Base-by-base conservation (phyloP, 2,888 invertebrate genomes). In the Troides oblongomaculatus region DNA sequence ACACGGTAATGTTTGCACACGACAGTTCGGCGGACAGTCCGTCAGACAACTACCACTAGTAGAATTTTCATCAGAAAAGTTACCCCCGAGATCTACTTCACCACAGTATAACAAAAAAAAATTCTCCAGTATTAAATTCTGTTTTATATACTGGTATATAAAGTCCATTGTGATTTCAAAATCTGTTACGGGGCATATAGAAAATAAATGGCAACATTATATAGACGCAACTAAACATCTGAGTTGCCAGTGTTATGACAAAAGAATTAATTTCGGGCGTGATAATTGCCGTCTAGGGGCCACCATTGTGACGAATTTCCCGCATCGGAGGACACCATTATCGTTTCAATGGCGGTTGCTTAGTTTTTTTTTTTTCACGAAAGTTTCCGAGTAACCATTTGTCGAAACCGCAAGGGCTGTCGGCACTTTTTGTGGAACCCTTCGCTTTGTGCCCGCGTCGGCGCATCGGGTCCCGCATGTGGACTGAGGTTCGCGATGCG, bases 321-420 rank as follows among this genome's bases (percentile, higher is more conserved):
- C 90, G 90, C 88, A 79, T 85, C 88, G 84, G 75, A 77, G 81
- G 84, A 89, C 89, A 82, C 89, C 87, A 89, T 90, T 88, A 90
- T 84, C 75, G 81, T 84, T 87, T 85, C 83, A 88, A 85, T 77
- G 83, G 73, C 73, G 72, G 83, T 75, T 78, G 77, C 75, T 78
- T 12, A 14, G 50, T 57, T 57, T 57, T 57, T 57, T 21, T 69
- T 69, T 69, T 76, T 76, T 75, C 73, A 72, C 63, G 39, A 59
- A 71, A 72, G 65, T 75, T 76, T 76, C 75, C 70, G 69, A 74
- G 75, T 75, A 77, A 77, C 76, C 74, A 77, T 79, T 77, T 76
- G 77, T 75, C 75, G 74, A 39, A 56, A 74, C 74, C 74, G 76
- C 76, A 76, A 75, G 73, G 66, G 72, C 69, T 74, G 73, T 76